Evolutionary conservation across 2,888 invertebrate species (phyloP), one percentile per base, ranked within the genome.

Genomic region (Microctonus brassicae): DNA sequence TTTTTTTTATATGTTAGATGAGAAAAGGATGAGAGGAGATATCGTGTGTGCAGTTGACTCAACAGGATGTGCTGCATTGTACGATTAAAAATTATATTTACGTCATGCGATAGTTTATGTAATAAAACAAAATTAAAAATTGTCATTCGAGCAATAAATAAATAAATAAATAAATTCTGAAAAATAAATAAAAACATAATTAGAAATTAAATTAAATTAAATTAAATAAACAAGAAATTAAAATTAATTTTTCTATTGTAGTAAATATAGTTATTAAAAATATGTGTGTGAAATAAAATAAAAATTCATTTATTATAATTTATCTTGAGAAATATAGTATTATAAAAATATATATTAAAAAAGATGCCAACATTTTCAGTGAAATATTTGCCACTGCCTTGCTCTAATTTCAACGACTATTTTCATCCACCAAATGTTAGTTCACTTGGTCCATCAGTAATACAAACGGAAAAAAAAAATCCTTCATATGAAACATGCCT

Each of bases 401-500:
- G 76, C 73, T 73, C 76, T 75, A 76, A 76, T 76, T 76, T 75
- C 72, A 47, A 52, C 34, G 55, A 73, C 76, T 77, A 77, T 77
- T 77, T 77, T 77, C 73, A 76, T 75, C 73, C 68, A 65, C 36
- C 57, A 66, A 53, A 34, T 55, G 36, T 66, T 57, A 57, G 60
- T 70, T 29, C 52, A 47, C 47, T 47, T 47, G 3, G 47, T 47
- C 17, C 47, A 47, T 47, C 47, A 47, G 47, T 47, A 47, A 17
- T 0, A 47, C 17, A 4, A 7, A 47, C 17, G 17, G 17, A 47
- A 47, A 17, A n/a, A 47, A n/a, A 17, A 20, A 47, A 47, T 17
- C 7, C 7, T 7, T 29, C 29, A 29, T 29, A 29, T 29, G 29
- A n/a, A 13, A 47, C 17, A 47, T 7, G 7, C 17, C 20, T 5